Base-by-base conservation (phyloP, 2,888 invertebrate species). In the Quadroppia sp. region DNA sequence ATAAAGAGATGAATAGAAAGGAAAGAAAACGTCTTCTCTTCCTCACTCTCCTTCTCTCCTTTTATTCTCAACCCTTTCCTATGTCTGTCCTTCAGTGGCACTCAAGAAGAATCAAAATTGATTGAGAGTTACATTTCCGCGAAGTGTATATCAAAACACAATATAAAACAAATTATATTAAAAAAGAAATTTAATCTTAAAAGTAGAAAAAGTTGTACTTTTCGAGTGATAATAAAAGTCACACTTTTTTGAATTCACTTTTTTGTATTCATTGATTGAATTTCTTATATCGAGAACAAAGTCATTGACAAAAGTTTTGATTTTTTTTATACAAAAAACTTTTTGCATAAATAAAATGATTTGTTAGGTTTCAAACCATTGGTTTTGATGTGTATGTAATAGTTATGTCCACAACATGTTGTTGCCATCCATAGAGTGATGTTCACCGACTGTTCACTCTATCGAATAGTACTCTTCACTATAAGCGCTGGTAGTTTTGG, bases 121-220 rank as follows among this genome's bases (percentile, higher is more conserved):
- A 69, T n/a, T 69, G 40, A 45, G 20, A 69, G 28, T 45, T 69
- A 45, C 69, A 69, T 69, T 45, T 69, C 69, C 69, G 69, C 69
- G 69, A 69, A 69, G 69, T 36, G 28, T 20, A 30, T 32, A 28
- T 56, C 28, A 59, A 28, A 17, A 30, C 23, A 3, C 23, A 53
- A 59, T 13, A 30, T n/a, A 30, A 32, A 59, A 48, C 48, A 9
- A 9, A n/a, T 4, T 48, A 9, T 48, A 9, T 48, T n/a, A 15
- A 9, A 36, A 36, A 36, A 36, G 36, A 36, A 36, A 36, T 36
- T 9, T 36, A 36, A 36, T 36, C 36, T 36, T 9, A 36, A 36
- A 36, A 36, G 36, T 36, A 36, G 36, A 9, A 36, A 36, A 36
- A 36, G 36, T 36, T 36, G 36, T 36, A 4, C 6, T 36, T 36